Percentiles rank a stretch among this genome's conserved stretches.
Evolutionary conservation across 2,797 vertebrate species (phyloP).

Genomic region (Paramormyrops hopkinsi): DNA sequence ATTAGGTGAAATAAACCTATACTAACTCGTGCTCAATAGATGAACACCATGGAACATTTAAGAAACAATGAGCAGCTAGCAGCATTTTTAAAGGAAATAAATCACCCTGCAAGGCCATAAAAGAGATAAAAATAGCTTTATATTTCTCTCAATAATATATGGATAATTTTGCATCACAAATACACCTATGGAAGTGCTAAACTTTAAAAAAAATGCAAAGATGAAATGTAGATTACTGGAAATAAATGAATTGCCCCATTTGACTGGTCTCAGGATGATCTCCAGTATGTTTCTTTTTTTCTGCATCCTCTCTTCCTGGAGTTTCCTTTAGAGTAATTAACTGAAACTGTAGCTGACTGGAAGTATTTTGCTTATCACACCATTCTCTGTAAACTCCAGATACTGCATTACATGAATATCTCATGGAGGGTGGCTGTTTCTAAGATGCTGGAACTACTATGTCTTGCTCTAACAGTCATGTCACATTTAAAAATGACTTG

Average conservation of each 20-base stretch:
- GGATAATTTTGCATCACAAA: slow-evolving; percentile 17
- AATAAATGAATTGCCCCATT: slow-evolving; percentile 8
- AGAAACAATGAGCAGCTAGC: not conserved
- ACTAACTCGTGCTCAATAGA: not conserved
- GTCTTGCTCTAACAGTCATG: not conserved
- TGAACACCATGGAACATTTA: not conserved
- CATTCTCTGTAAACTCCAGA: not conserved
- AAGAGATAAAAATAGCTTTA: not conserved
- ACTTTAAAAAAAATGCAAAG: not conserved
- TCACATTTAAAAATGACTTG: not conserved
- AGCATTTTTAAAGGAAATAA: not conserved
- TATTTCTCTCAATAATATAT: not conserved
- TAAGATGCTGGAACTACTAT: not conserved
- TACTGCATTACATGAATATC: not conserved
- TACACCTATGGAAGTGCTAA: not conserved
- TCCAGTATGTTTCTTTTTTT: not conserved
- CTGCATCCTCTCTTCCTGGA: not conserved
- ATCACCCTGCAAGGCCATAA: not conserved
- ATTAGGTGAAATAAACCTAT: not conserved
- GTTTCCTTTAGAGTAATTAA: slow-evolving; percentile 1
- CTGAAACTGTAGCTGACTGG: not conserved
- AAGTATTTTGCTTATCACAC: not conserved
- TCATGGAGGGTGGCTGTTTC: not conserved
- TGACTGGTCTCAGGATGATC: not conserved
- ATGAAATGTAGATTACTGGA: not conserved